A percentile compares a stretch with the other conserved stretches of the same genome.
phyloP scores from a whole-genome alignment of 2,888 invertebrate species.

The Synergus gifuensis region DNA sequence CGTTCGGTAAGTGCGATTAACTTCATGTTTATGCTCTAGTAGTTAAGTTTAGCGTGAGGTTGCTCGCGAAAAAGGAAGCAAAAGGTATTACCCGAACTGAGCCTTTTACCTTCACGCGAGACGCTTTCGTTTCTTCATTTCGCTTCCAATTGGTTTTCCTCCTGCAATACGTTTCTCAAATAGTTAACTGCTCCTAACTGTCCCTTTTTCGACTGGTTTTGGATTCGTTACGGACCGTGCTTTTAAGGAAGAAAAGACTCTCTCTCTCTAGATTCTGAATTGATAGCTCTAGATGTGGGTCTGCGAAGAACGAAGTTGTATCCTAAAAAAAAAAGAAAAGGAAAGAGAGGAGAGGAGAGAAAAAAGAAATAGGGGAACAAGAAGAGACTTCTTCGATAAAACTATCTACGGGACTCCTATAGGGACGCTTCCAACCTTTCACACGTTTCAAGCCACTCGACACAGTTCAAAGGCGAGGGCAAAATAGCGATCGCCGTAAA shows the following conservation, averaged over 20 bases:
- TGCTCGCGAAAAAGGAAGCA: conserved; percentile 15
- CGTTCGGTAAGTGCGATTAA: conserved; percentile 5
- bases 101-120: conserved; percentile 40
- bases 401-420: conserved; percentile 46
- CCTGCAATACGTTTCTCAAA: conserved; percentile 33
- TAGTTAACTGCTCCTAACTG: conserved; percentile 39
- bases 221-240: conserved; percentile 35
- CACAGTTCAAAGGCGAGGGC: conserved; percentile 43
- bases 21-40: conserved; percentile 31
- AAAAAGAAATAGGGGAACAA: conserved; percentile 36
- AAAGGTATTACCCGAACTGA: conserved; percentile 19
- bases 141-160: conserved; percentile 40
- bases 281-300: conserved; percentile 34
- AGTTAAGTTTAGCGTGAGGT: conserved; percentile 37
- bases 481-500: conserved; percentile 63
- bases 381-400: conserved; percentile 49
- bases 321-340: conserved; percentile 50
- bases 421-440: conserved; percentile 40
- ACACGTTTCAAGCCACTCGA: conserved; percentile 26
- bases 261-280: conserved; percentile 18
- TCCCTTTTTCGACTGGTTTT: conserved; percentile 29
- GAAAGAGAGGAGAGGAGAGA: conserved; percentile 8
- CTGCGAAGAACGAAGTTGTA: conserved; percentile 48
- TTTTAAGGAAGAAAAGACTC: conserved; percentile 32
- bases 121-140: conserved; percentile 39